These are phyloP conservation scores for Cydia strobilella DNA, from an alignment of 1,140 invertebrate species.

Conservation along the genomic window DNA sequence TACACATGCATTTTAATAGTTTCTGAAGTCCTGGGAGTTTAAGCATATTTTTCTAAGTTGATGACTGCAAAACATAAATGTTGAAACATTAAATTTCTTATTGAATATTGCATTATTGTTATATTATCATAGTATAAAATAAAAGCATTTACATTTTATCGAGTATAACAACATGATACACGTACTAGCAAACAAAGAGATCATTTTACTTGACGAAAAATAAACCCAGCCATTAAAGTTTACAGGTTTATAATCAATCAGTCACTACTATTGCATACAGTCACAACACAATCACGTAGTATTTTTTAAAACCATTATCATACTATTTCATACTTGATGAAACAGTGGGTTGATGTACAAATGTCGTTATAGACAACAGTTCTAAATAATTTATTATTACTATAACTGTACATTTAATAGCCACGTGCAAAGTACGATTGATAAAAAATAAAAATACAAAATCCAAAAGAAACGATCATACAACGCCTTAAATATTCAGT, in stretches of 20 bases:
- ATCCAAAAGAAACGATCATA: background rate
- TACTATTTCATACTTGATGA: background rate
- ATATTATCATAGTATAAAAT: background rate
- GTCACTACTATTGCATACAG: constrained; percentile 24
- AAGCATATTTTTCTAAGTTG: background rate
- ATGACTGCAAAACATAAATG: background rate
- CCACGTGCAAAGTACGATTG: constrained; percentile 13
- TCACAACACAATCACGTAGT: constrained; percentile 25
- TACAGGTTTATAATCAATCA: background rate
- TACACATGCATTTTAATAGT: background rate
- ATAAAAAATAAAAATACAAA: background rate
- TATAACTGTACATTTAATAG: constrained; percentile 22
- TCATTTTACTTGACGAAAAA: background rate
- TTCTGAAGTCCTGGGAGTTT: background rate
- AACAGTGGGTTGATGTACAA: constrained; percentile 24
- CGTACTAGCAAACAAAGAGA: background rate
- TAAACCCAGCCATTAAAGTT: constrained; percentile 22
- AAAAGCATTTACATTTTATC: background rate
- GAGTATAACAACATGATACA: constrained; percentile 10
- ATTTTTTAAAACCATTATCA: background rate
- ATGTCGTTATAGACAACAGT: constrained; percentile 26
- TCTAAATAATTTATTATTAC: constrained; percentile 18
- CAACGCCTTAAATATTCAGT: background rate
- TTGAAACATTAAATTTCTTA: background rate
- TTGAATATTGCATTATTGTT: background rate